Base-by-base conservation (phyloP, 2,113 vertebrate species). In the Strix uralensis region DNA sequence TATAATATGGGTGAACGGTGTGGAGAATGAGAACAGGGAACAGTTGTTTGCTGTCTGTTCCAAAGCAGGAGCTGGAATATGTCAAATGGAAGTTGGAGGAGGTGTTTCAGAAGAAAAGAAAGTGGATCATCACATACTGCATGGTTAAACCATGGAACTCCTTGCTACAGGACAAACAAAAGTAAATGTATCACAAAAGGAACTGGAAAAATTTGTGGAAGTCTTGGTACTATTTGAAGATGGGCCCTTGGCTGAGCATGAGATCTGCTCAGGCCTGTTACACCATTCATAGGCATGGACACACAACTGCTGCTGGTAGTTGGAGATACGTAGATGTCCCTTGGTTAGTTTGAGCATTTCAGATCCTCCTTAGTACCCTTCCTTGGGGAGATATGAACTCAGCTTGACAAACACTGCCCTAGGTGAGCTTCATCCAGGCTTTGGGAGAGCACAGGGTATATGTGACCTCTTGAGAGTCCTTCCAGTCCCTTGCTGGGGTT, bases 11-110 rank as follows among this genome's bases (percentile, higher is more conserved):
- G n/a, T 80, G 67, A 74, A 49, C 54, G 65, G 21, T 81, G 70
- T 71, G 65, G 40, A 58, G 73, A 88, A 63, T 15, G 27, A 84
- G 81, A 84, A 49, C 59, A 65, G 2, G 57, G 47, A 71, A 69
- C 57, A 85, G 92, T 42, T 92, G 44, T 73, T 93, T 19, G 11
- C 67, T 94, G n/a, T 32, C 79, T 78, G 34, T 80, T 96, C 86
- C 71, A 42, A 67, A 72, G 42, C 40, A 52, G 81, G 80, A 92
- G 32, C 79, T 94, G 86, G 71, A 80, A 85, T 63, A 67, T 26
- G 25, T 95, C 66, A 72, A 38, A 21, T 86, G 94, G 82, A 63
- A 86, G 52, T 87, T 83, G 93, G 67, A 61, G 83, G 75, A 94
- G 58, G 75, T 91, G 75, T 69, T 70, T 77, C 2, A 19, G 62